phyloP scores from a whole-genome alignment of 2,797 vertebrate species.

The Chrysocyon brachyurus region DNA sequence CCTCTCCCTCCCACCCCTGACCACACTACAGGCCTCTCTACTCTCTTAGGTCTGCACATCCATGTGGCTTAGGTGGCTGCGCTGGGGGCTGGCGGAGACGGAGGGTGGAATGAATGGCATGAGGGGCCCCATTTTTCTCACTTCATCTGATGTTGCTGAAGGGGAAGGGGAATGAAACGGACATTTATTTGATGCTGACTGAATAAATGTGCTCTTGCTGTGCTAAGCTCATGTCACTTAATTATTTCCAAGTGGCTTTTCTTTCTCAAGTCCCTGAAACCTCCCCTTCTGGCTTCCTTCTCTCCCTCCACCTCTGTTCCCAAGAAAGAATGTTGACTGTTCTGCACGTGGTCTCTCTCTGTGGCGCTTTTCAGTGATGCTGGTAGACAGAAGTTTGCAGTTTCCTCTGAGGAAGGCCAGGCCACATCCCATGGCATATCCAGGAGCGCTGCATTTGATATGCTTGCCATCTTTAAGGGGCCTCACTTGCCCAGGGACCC shows the following conservation, averaged over 20 bases:
- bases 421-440: neutral
- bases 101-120: neutral
- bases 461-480: rapidly evolving
- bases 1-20: no score
- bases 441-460: neutral
- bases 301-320: neutral
- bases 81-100: neutral
- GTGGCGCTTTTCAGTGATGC: neutral
- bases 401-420: neutral
- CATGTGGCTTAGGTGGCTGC: neutral
- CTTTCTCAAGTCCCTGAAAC: neutral
- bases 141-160: neutral
- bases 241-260: slow-evolving; percentile 14
- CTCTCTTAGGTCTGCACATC: neutral
- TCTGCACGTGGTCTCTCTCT: neutral
- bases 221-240: neutral
- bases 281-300: neutral
- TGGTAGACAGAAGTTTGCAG: neutral
- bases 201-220: neutral
- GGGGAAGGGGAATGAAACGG: neutral
- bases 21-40: neutral
- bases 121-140: neutral
- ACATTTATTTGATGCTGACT: neutral
- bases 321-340: neutral
- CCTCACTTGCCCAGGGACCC: slow-evolving; percentile 12